These are phyloP conservation scores for Sarcophaga variegata DNA, from an alignment of 2,888 invertebrate genomes.

Conservation along the genomic window DNA sequence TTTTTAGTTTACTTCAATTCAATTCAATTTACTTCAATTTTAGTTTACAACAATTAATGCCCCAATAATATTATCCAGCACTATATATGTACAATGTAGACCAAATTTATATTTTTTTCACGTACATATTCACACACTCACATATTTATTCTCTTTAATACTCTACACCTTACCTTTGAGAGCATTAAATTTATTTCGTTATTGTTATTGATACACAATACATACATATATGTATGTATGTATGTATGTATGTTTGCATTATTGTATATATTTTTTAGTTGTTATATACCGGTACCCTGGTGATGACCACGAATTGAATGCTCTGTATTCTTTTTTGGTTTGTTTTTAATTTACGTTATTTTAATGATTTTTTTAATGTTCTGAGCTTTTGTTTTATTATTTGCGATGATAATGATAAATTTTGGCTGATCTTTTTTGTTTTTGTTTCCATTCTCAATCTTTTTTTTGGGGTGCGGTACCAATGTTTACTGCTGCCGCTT, in stretches of 20 bases:
- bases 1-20: no score
- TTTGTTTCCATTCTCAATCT: slow-evolving; percentile 17
- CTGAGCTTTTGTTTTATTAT: slow-evolving; percentile 35
- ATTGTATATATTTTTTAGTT: not conserved
- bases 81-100: not conserved
- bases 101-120: slow-evolving; percentile 53
- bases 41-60: no score
- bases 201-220: not conserved
- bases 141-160: not conserved
- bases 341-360: slow-evolving; percentile 38
- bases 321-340: slow-evolving; percentile 30
- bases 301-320: slow-evolving; percentile 40
- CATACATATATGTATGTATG: no score
- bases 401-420: slow-evolving; percentile 47
- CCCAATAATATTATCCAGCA: no score
- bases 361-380: slow-evolving; percentile 52
- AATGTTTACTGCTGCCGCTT: slow-evolving; percentile 54
- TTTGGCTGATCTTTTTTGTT: slow-evolving; percentile 34
- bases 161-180: slow-evolving; percentile 9
- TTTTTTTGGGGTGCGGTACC: slow-evolving; percentile 56
- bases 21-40: no score
- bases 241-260: not conserved
- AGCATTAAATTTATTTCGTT: not conserved
- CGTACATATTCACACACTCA: slow-evolving; percentile 29
- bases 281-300: slow-evolving; percentile 34